phyloP scores from a whole-genome alignment of 2,797 vertebrate species.

The Betta splendens region DNA sequence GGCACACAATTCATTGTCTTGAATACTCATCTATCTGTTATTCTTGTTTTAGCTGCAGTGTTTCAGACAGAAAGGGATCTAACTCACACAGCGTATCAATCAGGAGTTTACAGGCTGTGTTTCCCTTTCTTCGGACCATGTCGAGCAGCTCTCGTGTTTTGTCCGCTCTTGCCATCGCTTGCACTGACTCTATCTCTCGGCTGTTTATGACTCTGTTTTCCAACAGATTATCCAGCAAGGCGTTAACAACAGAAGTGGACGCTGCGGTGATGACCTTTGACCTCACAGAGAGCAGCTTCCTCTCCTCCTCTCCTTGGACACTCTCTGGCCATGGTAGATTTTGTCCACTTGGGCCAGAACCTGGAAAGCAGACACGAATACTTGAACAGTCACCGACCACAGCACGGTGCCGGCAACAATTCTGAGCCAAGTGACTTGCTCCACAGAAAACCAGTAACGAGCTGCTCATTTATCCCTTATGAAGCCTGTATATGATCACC shows the following conservation, averaged over 20 bases:
- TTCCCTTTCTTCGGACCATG: neutral
- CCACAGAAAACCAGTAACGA: too few species aligned
- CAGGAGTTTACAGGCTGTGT: neutral
- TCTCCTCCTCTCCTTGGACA: neutral
- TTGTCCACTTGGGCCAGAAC: neutral
- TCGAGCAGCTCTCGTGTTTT: neutral
- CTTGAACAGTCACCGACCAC: too few species aligned
- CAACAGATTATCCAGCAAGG: neutral
- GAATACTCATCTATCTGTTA: neutral
- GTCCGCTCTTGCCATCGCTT: neutral
- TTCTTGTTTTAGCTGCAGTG: neutral
- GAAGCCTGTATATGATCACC: too few species aligned
- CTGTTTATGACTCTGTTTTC: neutral
- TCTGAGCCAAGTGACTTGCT: too few species aligned
- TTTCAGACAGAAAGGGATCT: constrained; percentile 1
- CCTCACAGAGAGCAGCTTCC: neutral
- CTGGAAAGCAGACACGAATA: neutral
- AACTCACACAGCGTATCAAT: neutral
- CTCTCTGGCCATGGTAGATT: neutral
- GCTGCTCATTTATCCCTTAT: too few species aligned
- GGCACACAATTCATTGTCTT: neutral
- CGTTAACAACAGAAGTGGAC: neutral
- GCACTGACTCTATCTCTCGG: neutral
- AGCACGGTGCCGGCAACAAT: too few species aligned
- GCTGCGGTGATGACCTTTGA: neutral